Conservation (phyloP, 2,797 vertebrate species). For the Hippopotamyrus pictus region DNA sequence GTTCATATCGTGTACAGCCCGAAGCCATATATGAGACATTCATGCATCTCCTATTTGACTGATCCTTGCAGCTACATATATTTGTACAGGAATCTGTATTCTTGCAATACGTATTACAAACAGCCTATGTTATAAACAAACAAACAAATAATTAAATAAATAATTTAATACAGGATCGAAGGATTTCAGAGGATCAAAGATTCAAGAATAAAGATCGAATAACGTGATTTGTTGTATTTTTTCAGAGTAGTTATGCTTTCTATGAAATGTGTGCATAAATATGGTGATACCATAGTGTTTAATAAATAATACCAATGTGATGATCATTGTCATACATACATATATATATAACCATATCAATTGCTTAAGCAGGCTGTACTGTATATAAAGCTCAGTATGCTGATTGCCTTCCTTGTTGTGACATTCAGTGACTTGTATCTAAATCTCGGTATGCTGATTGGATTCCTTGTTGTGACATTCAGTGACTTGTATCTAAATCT, state of each 20-base stretch:
- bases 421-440: background rate
- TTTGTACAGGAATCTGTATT: background rate
- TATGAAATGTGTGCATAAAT: background rate
- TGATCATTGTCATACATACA: background rate
- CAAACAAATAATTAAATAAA: background rate
- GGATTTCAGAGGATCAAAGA: background rate
- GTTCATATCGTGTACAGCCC: background rate
- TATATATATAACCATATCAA: background rate
- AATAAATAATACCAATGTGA: background rate
- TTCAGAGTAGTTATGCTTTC: background rate
- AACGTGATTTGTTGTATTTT: background rate
- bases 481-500: background rate
- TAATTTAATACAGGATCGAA: background rate
- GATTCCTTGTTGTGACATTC: background rate
- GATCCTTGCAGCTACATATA: background rate
- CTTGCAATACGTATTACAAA: background rate
- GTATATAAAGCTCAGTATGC: background rate
- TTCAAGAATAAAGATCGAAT: background rate
- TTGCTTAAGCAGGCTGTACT: background rate
- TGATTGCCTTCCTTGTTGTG: background rate
- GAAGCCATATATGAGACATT: background rate
- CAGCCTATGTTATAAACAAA: background rate
- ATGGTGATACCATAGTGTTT: background rate
- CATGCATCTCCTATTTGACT: background rate
- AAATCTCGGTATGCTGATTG: background rate